Base-by-base conservation (phyloP, 2,797 vertebrate genomes). In the Malurus leucopterus region DNA sequence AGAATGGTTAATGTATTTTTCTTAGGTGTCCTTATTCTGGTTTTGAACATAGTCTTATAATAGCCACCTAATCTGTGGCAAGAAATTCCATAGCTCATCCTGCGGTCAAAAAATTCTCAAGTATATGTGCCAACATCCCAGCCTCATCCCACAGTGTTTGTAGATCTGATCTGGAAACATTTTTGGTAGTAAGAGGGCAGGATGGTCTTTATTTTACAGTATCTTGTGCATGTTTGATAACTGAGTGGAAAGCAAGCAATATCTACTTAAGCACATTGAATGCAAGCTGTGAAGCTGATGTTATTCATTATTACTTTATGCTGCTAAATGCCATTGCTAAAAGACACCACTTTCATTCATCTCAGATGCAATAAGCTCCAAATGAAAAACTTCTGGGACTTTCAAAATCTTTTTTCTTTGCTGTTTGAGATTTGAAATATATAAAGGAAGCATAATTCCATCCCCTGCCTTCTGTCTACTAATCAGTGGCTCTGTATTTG, bases 391-490 rank as follows among this genome's bases (percentile, higher is more conserved):
- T 61, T 38, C 34, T 59, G 8, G 0, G 15, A 38, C 24, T 82
- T 91, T 21, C 15, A 68, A 50, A 79, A 53, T 70, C 20, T 4
- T 71, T 23, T 70, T 50, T 69, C 23, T 62, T 13, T 81, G 32
- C 24, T 50, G 22, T 49, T 70, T 36, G 40, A 79, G 22, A 74
- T 32, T 46, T 54, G 34, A 17, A 58, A 1, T 41, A 14, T 27
- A 11, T 53, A 82, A 78, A 41, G 18, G 36, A 22, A 83, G 29
- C 2, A 1, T 54, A 13, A 1, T 19, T 59, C 44, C 40, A 16
- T 6, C 1, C 2, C 0, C 2, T 1, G 2, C 4, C 47, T 50
- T 6, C 11, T 34, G 7, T 70, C 12, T 53, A 2, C 19, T 74
- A 15, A 30, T 43, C 23, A 18, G 11, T 65, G 38, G 21, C 47